Percentiles rank a stretch among this genome's conserved stretches.
Conservation (phyloP, 2,888 invertebrate species). For the Phorcus lineatus region DNA sequence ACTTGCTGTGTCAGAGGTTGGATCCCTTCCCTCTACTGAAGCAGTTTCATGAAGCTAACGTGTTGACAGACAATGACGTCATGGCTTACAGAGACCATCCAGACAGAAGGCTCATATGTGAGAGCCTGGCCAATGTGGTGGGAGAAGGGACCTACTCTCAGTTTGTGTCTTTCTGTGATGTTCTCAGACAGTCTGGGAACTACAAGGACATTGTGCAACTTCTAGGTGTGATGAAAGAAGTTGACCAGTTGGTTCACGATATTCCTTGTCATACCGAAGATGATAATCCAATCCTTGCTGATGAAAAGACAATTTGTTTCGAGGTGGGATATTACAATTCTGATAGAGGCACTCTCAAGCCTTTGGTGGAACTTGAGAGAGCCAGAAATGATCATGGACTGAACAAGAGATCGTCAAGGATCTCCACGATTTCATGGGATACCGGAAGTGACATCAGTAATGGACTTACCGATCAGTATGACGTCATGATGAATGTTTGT, state of each 20-base stretch:
- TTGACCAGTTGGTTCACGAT: conserved; percentile 63
- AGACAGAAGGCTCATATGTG: conserved; percentile 62
- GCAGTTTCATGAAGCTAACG: conserved; percentile 48
- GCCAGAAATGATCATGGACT: conserved; percentile 53
- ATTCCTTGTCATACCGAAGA: conserved; percentile 44
- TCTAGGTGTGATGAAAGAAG: conserved; percentile 64
- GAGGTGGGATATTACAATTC: conserved; percentile 68
- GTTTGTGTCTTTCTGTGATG: conserved; percentile 66
- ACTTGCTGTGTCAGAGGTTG: conserved; percentile 64
- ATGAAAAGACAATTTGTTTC: conserved; percentile 67
- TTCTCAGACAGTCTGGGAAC: conserved; percentile 52
- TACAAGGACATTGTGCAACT: conserved; percentile 58
- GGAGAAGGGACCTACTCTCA: conserved; percentile 53
- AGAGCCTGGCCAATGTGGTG: conserved; percentile 57
- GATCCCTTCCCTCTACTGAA: conserved; percentile 62
- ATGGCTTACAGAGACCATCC: conserved; percentile 60
- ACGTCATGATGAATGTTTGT: conserved; percentile 69
- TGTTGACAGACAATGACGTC: conserved; percentile 55
- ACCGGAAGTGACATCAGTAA: conserved; percentile 47
- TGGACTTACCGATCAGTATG: conserved; percentile 51
- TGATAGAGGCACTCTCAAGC: conserved; percentile 61
- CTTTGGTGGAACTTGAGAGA: conserved; percentile 66
- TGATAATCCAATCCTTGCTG: conserved; percentile 56
- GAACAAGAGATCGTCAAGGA: conserved; percentile 55
- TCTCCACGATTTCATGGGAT: conserved; percentile 57